Percentiles rank a stretch among this genome's conserved stretches.
These are phyloP conservation scores for Enteromius radiatus DNA, from an alignment of 2,797 vertebrate genomes.

Conservation along the genomic window DNA sequence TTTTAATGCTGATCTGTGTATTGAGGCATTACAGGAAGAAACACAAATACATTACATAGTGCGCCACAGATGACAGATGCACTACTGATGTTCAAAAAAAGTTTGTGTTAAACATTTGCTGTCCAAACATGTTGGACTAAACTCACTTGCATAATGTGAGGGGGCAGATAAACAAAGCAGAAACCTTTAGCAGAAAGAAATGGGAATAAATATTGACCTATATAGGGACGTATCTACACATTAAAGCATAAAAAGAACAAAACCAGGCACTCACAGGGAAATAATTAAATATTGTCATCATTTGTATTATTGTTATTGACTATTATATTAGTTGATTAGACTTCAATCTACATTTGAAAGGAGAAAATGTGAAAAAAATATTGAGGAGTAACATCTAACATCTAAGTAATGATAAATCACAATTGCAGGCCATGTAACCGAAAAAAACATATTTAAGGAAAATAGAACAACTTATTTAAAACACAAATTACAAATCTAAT, in stretches of 20 bases:
- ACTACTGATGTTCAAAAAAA: not conserved
- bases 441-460: not conserved
- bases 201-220: not conserved
- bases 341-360: not conserved
- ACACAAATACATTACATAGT: constrained; percentile 16
- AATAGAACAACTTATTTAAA: not conserved
- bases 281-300: not conserved
- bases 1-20: constrained; percentile 32
- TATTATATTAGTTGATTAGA: too few relatives aligned
- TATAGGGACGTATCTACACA: not conserved
- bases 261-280: not conserved
- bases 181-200: not conserved
- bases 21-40: constrained; percentile 10
- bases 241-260: not conserved
- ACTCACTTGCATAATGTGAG: not conserved
- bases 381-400: not conserved
- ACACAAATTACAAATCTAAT: not conserved
- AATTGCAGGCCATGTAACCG: not conserved
- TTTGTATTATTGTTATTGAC: too few relatives aligned
- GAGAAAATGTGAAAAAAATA: not conserved
- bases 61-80: constrained; percentile 17
- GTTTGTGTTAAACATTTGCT: constrained; percentile 10
- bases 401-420: not conserved
- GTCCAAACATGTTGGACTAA: constrained; percentile 22
- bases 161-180: not conserved